Percentiles rank a stretch among this genome's conserved stretches.
phyloP scores from a whole-genome alignment of 2,113 vertebrate genomes.

The Penelope pileata region DNA sequence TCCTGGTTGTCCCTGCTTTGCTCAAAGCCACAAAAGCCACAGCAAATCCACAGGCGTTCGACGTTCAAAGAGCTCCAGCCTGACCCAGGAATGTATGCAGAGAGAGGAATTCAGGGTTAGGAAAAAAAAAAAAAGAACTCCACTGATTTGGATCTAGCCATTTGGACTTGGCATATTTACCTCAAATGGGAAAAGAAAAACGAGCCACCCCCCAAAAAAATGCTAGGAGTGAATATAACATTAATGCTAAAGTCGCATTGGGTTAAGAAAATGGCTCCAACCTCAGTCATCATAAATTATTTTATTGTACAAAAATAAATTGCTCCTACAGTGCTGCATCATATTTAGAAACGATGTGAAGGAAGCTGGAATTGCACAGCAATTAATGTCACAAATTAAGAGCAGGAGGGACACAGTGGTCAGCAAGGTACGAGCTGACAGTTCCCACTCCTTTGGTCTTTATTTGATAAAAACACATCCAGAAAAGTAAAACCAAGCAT shows the following conservation, averaged over 20 bases:
- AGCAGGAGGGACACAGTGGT: neutral
- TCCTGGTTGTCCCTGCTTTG: accelerated
- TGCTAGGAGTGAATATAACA: accelerated
- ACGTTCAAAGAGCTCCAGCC: neutral
- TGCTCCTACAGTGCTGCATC: neutral
- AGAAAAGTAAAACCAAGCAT: neutral
- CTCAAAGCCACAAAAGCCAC: neutral
- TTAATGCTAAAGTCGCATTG: neutral
- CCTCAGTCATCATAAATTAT: neutral
- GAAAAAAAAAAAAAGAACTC: accelerated
- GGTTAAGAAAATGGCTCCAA: neutral
- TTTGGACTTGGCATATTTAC: neutral
- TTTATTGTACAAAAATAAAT: slow-evolving; percentile 42
- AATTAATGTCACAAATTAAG: neutral
- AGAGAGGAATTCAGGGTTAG: neutral
- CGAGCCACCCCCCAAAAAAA: neutral
- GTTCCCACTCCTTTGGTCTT: neutral
- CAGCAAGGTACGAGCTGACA: neutral
- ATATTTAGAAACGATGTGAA: neutral
- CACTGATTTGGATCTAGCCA: neutral
- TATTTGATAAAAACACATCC: accelerated
- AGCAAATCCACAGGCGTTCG: neutral
- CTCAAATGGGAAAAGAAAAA: accelerated
- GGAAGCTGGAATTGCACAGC: neutral
- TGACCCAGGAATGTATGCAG: neutral